Conservation (phyloP, 2,888 invertebrate genomes). For the Dryobotodes eremita region DNA sequence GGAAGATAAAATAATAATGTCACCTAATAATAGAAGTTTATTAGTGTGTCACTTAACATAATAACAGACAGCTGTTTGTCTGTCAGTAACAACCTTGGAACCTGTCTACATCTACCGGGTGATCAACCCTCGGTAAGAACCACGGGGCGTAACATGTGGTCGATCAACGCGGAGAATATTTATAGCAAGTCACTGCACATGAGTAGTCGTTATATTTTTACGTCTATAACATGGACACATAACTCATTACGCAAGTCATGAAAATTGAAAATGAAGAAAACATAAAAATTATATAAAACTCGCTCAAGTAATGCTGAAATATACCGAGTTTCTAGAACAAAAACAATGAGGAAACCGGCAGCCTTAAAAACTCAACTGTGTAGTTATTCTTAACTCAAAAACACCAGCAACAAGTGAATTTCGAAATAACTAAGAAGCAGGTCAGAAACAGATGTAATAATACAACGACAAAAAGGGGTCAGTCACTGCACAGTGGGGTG, state of each 20-base stretch:
- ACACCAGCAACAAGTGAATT: conserved; percentile 65
- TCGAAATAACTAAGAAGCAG: conserved; percentile 77
- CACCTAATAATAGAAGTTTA: conserved; percentile 43
- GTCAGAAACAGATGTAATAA: conserved; percentile 82
- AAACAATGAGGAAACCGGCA: conserved; percentile 46
- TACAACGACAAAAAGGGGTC: conserved; percentile 86
- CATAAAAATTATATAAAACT: conserved; percentile 42
- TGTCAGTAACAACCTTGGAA: conserved; percentile 77
- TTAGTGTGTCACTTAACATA: conserved; percentile 55
- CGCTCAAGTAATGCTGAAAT: conserved; percentile 48
- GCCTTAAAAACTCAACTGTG: conserved; percentile 37
- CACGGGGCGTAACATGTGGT: conserved; percentile 82
- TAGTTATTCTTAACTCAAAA: conserved; percentile 53
- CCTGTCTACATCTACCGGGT: conserved; percentile 76
- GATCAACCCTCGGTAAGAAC: conserved; percentile 78
- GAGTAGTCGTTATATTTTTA: conserved; percentile 40
- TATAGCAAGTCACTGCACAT: conserved; percentile 70
- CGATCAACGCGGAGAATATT: conserved; percentile 84
- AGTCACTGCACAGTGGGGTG: conserved; percentile 86
- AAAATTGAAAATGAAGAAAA: conserved; percentile 45
- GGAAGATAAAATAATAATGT: conserved; percentile 41
- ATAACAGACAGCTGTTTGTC: conserved; percentile 75
- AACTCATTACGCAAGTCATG: conserved; percentile 35
- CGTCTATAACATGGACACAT: conserved; percentile 4
- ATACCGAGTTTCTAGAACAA: conserved; percentile 33